Conservation (phyloP, 2,797 vertebrate species). For the Micropoecilia bifurca region DNA sequence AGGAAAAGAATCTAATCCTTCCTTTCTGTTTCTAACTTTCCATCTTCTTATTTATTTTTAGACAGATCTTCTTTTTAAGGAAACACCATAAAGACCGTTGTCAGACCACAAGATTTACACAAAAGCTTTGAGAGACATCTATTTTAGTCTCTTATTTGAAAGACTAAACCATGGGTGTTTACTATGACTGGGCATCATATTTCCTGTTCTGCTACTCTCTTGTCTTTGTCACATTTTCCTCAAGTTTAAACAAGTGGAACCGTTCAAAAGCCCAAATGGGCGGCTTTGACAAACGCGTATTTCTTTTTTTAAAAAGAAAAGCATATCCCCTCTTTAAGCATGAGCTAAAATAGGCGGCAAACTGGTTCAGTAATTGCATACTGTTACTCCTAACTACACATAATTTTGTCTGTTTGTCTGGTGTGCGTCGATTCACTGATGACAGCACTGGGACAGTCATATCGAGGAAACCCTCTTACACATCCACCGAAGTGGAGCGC, state of each 20-base stretch:
- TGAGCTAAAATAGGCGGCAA: conserved; percentile 16
- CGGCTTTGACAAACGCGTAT: conserved; percentile 3
- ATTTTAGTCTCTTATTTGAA: conserved; percentile 31
- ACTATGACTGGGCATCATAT: conserved; percentile 47
- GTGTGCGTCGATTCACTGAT: conserved; percentile 4
- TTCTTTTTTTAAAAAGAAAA: neutral
- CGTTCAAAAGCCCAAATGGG: conserved; percentile 20
- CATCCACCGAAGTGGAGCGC: neutral
- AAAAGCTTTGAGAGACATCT: conserved; percentile 33
- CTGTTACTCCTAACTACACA: conserved; percentile 6
- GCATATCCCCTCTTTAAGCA: neutral
- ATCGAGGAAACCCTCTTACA: conserved; percentile 7
- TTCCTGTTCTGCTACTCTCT: conserved; percentile 28
- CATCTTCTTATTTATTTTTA: conserved; percentile 63
- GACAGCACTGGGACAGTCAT: neutral
- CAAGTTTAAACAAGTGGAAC: conserved; percentile 13
- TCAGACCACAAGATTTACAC: conserved; percentile 41
- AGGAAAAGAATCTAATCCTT: conserved; percentile 39
- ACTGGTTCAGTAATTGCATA: conserved; percentile 2
- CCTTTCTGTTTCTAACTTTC: conserved; percentile 37
- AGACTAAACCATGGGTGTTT: conserved; percentile 37
- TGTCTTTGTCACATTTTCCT: conserved; percentile 16
- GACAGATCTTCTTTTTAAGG: conserved; percentile 49
- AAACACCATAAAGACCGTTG: conserved; percentile 47
- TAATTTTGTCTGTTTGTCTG: conserved; percentile 7